Conservation (phyloP, 2,888 invertebrate genomes). For the Dioctria rufipes region DNA sequence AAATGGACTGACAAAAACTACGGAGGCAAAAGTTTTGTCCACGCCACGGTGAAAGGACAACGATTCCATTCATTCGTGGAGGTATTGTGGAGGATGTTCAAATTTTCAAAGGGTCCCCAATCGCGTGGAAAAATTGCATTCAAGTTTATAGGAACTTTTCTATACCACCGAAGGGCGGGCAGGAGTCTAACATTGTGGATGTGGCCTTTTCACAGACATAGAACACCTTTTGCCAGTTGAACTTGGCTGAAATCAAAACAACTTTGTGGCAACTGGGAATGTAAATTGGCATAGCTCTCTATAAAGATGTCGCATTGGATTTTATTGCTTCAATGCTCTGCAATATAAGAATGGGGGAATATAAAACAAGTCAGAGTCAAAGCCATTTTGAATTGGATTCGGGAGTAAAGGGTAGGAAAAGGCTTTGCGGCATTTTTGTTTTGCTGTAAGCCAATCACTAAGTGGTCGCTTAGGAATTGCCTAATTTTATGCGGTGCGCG, state of each 20-base stretch:
- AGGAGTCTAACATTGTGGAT: not conserved
- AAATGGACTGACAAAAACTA: not conserved
- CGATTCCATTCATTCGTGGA: conserved; percentile 25
- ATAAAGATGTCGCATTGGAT: not conserved
- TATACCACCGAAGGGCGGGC: not conserved
- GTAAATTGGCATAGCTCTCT: conserved; percentile 4
- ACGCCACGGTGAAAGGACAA: conserved; percentile 39
- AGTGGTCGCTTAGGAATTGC: too few relatives aligned
- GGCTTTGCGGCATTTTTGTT: too few relatives aligned
- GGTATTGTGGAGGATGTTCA: conserved; percentile 17
- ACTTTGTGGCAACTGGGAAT: conserved; percentile 10
- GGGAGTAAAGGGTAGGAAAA: too few relatives aligned
- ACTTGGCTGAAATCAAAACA: conserved; percentile 33
- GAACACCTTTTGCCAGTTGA: conserved; percentile 12
- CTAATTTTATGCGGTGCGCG: too few relatives aligned
- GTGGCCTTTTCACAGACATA: too few relatives aligned
- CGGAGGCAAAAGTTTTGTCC: conserved; percentile 17
- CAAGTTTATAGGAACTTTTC: not conserved
- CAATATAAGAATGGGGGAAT: not conserved
- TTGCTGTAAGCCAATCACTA: too few relatives aligned
- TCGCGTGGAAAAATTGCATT: conserved; percentile 50
- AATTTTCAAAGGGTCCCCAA: conserved; percentile 40
- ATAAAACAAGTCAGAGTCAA: too few relatives aligned
- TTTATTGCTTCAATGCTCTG: not conserved
- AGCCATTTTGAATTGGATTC: too few relatives aligned